Evolutionary conservation across 1,140 invertebrate species (phyloP).

Genomic region (fruit fly (Drosophila melanogaster)): DNA sequence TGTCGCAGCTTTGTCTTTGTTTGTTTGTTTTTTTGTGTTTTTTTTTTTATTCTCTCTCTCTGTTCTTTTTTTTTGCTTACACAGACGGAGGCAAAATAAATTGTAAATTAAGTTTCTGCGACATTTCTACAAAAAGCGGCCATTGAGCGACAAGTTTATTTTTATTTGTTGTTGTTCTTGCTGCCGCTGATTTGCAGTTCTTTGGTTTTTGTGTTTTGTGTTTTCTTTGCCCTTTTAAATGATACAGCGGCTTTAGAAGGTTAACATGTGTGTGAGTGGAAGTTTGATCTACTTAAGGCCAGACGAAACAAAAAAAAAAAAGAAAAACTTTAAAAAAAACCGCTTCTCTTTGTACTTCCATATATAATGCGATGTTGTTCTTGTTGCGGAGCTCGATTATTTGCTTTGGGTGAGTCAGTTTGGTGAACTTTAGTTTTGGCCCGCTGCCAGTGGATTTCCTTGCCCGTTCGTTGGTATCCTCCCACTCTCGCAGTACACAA

Average conservation of each 20-base stretch:
- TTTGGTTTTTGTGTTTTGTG: slow-evolving; percentile 15
- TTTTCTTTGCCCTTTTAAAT: slow-evolving; percentile 34
- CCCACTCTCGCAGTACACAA: background rate
- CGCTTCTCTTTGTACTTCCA: slow-evolving; percentile 3
- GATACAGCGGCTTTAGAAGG: slow-evolving; percentile 28
- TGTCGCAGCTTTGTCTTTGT: slow-evolving; percentile 58
- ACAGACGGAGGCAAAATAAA: slow-evolving; percentile 42
- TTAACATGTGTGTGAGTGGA: slow-evolving; percentile 8
- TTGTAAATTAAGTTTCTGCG: slow-evolving; percentile 54
- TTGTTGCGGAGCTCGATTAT: slow-evolving; percentile 12
- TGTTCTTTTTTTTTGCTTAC: slow-evolving; percentile 11
- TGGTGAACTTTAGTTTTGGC: slow-evolving; percentile 43
- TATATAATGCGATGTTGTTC: background rate
- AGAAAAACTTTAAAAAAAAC: background rate
- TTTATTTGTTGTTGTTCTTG: slow-evolving; percentile 12
- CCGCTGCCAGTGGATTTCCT: slow-evolving; percentile 22
- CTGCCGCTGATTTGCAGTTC: slow-evolving; percentile 23
- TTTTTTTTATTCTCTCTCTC: slow-evolving; percentile 4
- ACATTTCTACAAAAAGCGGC: slow-evolving; percentile 35
- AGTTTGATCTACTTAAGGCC: slow-evolving; percentile 35
- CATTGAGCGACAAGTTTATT: slow-evolving; percentile 27
- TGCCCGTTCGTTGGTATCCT: slow-evolving; percentile 4
- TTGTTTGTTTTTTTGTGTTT: slow-evolving; percentile 1
- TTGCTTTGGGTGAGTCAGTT: slow-evolving; percentile 32
- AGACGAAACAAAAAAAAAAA: slow-evolving; percentile 5